These are phyloP conservation scores for Erpobdella octoculata DNA, from an alignment of 2,888 invertebrate species.

Conservation along the genomic window DNA sequence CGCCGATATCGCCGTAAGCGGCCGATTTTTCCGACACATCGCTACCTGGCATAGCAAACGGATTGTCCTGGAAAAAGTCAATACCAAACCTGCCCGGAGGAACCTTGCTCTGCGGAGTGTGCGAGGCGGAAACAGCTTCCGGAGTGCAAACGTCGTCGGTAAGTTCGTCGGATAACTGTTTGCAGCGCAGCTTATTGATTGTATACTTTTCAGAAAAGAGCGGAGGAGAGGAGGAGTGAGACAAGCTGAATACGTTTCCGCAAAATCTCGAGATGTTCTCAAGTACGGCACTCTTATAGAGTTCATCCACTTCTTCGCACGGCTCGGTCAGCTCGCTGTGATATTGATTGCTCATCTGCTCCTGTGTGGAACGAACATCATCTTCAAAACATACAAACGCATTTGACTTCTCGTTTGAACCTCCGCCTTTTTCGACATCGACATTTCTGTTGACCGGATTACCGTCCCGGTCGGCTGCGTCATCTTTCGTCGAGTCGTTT, in stretches of 20 bases:
- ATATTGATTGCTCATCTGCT: neutral
- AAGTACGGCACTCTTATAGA: neutral
- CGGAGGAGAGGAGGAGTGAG: neutral
- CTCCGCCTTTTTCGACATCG: neutral
- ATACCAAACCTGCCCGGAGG: neutral
- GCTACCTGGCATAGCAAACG: slow-evolving; percentile 4
- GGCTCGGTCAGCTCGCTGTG: neutral
- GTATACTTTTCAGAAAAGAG: neutral
- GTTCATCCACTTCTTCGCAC: neutral
- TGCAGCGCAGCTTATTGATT: slow-evolving; percentile 7
- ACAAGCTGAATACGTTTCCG: neutral
- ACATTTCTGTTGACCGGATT: neutral
- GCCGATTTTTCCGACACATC: neutral
- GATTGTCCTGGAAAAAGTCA: slow-evolving; percentile 7
- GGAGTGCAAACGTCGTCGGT: neutral
- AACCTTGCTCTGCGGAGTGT: neutral
- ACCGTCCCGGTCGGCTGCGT: slow-evolving; percentile 6
- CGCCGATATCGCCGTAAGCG: neutral
- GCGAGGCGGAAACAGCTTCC: neutral
- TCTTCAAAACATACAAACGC: too few species aligned
- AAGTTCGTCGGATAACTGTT: slow-evolving; percentile 2
- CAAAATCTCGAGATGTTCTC: neutral
- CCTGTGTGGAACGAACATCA: neutral
- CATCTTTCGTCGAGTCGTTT: neutral
- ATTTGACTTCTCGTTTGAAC: neutral